Percentiles rank a stretch among this genome's conserved stretches.
Evolutionary conservation across 1,140 invertebrate genomes (phyloP).

Genomic region (Drosophila orosa): DNA sequence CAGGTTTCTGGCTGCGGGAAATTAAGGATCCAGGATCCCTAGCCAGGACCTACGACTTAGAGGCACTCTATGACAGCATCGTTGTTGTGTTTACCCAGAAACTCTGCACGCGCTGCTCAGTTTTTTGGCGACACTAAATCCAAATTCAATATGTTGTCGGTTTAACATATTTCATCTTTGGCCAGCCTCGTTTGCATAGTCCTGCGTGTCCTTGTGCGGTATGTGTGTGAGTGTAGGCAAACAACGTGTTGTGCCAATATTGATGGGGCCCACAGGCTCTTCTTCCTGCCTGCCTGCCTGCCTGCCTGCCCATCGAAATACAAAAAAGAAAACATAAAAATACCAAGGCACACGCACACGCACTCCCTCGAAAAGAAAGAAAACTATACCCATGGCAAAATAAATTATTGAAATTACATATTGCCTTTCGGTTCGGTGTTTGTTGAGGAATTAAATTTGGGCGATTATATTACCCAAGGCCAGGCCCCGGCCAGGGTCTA

Average conservation of each 20-base stretch:
- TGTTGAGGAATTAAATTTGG: constrained; percentile 58
- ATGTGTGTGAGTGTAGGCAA: constrained; percentile 42
- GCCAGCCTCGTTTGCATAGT: constrained; percentile 55
- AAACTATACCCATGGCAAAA: constrained; percentile 13
- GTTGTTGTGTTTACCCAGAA: constrained; percentile 50
- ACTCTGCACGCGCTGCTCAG: constrained; percentile 25
- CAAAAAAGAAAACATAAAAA: constrained; percentile 1
- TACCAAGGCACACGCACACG: not conserved
- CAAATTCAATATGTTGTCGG: constrained; percentile 79
- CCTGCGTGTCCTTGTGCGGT: constrained; percentile 22
- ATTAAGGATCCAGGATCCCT: not conserved
- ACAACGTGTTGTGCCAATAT: constrained; percentile 74
- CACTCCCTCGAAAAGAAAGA: not conserved
- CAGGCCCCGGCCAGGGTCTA: constrained; percentile 10
- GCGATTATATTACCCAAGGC: constrained; percentile 61
- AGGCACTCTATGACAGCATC: constrained; percentile 43
- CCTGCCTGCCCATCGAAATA: not conserved
- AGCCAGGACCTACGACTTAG: not conserved
- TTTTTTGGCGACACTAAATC: constrained; percentile 65
- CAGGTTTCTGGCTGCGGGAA: not conserved
- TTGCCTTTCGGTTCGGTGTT: constrained; percentile 41
- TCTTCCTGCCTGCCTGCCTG: constrained; percentile 7
- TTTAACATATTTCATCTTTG: constrained; percentile 72
- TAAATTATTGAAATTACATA: constrained; percentile 73
- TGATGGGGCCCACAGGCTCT: constrained; percentile 59